These are phyloP conservation scores for Teleopsis dalmanni DNA, from an alignment of 1,140 invertebrate genomes.

Conservation along the genomic window DNA sequence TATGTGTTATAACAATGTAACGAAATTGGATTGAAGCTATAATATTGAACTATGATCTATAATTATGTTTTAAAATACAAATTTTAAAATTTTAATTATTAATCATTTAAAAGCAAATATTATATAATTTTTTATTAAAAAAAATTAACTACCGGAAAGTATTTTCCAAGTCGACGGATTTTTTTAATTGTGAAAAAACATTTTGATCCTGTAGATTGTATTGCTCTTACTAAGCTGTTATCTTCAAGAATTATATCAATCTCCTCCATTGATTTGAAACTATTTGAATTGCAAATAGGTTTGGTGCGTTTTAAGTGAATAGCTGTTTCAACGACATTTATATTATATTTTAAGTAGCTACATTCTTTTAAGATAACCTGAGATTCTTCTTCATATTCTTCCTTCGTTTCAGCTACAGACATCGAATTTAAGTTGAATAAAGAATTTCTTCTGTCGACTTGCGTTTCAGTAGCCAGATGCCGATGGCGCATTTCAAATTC, in stretches of 20 bases:
- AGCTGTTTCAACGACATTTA: slow-evolving; percentile 29
- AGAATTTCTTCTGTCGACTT: slow-evolving; percentile 36
- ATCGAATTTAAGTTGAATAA: slow-evolving; percentile 35
- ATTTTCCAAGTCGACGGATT: slow-evolving; percentile 54
- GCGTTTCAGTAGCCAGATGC: slow-evolving; percentile 25
- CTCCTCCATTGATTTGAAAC: slow-evolving; percentile 39
- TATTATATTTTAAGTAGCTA: slow-evolving; percentile 42
- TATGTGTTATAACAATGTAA: too few species aligned
- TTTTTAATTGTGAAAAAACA: slow-evolving; percentile 49
- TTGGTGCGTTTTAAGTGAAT: neutral
- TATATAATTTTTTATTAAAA: too few species aligned
- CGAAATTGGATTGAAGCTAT: too few species aligned
- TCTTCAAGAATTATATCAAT: slow-evolving; percentile 44
- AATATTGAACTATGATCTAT: too few species aligned
- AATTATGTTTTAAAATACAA: too few species aligned
- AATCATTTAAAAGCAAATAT: too few species aligned
- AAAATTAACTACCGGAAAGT: slow-evolving; percentile 53
- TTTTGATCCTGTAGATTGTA: slow-evolving; percentile 42
- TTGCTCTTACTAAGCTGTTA: slow-evolving; percentile 43
- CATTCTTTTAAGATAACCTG: slow-evolving; percentile 20
- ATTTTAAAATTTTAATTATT: too few species aligned
- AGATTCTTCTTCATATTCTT: slow-evolving; percentile 30
- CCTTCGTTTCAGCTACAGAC: slow-evolving; percentile 33
- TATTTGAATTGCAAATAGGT: slow-evolving; percentile 25
- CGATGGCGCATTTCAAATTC: slow-evolving; percentile 51